Conservation (phyloP, 2,888 invertebrate species). For the Siphonodentalium dalli region DNA sequence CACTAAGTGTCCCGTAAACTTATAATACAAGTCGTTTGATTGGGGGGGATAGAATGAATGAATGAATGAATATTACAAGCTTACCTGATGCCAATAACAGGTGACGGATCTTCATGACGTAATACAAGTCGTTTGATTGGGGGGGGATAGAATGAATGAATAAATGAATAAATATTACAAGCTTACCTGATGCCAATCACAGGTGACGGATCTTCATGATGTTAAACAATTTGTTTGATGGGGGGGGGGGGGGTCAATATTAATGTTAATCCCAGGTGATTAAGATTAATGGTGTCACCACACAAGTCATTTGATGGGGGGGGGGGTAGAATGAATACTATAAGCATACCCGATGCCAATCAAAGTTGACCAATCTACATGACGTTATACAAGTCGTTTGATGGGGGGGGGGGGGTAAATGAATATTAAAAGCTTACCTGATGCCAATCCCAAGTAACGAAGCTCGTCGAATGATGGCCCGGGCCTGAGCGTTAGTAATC, state of each 20-base stretch:
- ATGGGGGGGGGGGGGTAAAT: neutral
- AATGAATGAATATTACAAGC: too few relatives aligned
- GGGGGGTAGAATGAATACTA: too few relatives aligned
- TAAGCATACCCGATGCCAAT: too few relatives aligned
- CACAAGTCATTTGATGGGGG: too few relatives aligned
- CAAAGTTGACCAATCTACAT: neutral
- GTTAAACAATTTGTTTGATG: too few relatives aligned
- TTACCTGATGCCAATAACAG: neutral
- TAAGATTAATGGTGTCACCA: too few relatives aligned
- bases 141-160: too few relatives aligned
- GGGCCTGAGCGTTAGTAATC: constrained; percentile 70
- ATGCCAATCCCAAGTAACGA: constrained; percentile 71
- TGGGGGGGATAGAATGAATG: too few relatives aligned
- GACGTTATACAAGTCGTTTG: neutral
- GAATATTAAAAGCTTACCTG: constrained; percentile 63
- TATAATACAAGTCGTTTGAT: too few relatives aligned
- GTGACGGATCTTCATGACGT: neutral
- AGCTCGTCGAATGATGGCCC: constrained; percentile 70
- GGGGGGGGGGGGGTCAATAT: too few relatives aligned
- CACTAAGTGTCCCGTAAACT: too few relatives aligned
- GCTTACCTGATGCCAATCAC: constrained; percentile 70
- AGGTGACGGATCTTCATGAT: constrained; percentile 70
- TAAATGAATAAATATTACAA: neutral
- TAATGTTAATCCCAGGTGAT: too few relatives aligned
- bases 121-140: neutral